These are phyloP conservation scores for Drosophila aff. DNA, from an alignment of 1,140 invertebrate genomes.

Conservation along the genomic window DNA sequence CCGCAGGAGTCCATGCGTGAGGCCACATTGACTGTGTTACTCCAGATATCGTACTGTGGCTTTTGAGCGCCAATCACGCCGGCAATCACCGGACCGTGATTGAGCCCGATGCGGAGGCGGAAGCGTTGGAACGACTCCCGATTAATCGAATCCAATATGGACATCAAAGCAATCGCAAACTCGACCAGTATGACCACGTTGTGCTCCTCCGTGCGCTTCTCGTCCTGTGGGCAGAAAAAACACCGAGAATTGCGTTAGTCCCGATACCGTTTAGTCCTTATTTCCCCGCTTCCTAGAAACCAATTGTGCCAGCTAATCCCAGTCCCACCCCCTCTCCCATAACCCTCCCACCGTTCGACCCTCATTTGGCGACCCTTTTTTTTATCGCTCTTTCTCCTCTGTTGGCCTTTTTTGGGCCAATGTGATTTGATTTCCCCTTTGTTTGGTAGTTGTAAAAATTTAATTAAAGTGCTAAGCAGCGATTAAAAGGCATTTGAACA, in stretches of 20 bases:
- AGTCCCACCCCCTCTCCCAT: conserved; percentile 11
- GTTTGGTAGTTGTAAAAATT: conserved; percentile 54
- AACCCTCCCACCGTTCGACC: conserved; percentile 46
- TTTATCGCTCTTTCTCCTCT: conserved; percentile 34
- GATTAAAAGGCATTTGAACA: conserved; percentile 69
- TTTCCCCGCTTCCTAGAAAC: conserved; percentile 42
- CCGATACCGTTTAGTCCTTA: conserved; percentile 58
- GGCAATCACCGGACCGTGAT: conserved; percentile 97
- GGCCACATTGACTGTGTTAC: conserved; percentile 98
- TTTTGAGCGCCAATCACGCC: conserved; percentile 98
- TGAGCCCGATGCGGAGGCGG: conserved; percentile 95
- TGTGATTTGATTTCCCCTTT: conserved; percentile 64
- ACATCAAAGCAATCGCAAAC: conserved; percentile 96
- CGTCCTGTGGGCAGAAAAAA: conserved; percentile 86
- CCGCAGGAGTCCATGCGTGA: conserved; percentile 98
- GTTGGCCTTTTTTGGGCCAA: conserved; percentile 37
- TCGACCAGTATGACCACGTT: conserved; percentile 96
- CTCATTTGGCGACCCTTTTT: conserved; percentile 60
- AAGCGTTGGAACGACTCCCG: conserved; percentile 98
- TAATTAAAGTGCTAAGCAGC: conserved; percentile 75
- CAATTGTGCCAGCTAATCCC: conserved; percentile 67
- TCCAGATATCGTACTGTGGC: conserved; percentile 99
- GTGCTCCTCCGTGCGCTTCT: conserved; percentile 91
- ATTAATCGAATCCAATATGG: conserved; percentile 97
- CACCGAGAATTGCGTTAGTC: conserved; percentile 50